Evolutionary conservation across 1,140 invertebrate species (phyloP).

Genomic region (Drosophila baimaii): DNA sequence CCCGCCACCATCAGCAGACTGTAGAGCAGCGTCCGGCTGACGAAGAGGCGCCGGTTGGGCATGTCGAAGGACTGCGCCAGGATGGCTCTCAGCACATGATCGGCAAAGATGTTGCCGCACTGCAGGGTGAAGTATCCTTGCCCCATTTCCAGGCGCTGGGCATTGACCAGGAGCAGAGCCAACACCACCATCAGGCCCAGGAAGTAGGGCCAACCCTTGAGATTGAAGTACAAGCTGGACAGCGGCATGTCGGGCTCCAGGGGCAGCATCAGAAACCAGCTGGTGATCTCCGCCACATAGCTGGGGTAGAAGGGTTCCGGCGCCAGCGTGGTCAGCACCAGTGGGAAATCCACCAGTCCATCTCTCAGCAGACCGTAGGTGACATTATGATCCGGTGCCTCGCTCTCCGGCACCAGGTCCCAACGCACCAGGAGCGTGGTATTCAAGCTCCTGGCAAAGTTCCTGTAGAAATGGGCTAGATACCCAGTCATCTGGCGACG

Average conservation of each 20-base stretch:
- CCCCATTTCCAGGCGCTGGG: slow-evolving; percentile 15
- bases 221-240: slow-evolving; percentile 16
- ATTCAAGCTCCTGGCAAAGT: slow-evolving; percentile 48
- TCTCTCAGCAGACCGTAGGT: not conserved
- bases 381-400: not conserved
- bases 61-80: slow-evolving; percentile 45
- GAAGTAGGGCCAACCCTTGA: slow-evolving; percentile 11
- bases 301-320: slow-evolving; percentile 7
- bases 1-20: slow-evolving; percentile 33
- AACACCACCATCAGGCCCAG: slow-evolving; percentile 23
- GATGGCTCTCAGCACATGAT: slow-evolving; percentile 46
- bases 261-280: slow-evolving; percentile 57
- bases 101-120: slow-evolving; percentile 15
- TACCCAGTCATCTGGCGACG: slow-evolving; percentile 46
- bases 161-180: slow-evolving; percentile 34
- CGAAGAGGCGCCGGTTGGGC: not conserved
- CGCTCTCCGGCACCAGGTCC: slow-evolving; percentile 7
- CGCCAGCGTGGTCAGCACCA: slow-evolving; percentile 17
- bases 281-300: slow-evolving; percentile 40
- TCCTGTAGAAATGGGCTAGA: slow-evolving; percentile 30
- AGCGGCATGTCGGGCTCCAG: slow-evolving; percentile 29
- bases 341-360: slow-evolving; percentile 42
- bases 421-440: slow-evolving; percentile 27
- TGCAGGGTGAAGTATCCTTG: slow-evolving; percentile 1
- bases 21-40: slow-evolving; percentile 11